Base-by-base conservation (phyloP, 30 jellyfish, hydroid and myxozoan species). In the Pelagia noctiluca region DNA sequence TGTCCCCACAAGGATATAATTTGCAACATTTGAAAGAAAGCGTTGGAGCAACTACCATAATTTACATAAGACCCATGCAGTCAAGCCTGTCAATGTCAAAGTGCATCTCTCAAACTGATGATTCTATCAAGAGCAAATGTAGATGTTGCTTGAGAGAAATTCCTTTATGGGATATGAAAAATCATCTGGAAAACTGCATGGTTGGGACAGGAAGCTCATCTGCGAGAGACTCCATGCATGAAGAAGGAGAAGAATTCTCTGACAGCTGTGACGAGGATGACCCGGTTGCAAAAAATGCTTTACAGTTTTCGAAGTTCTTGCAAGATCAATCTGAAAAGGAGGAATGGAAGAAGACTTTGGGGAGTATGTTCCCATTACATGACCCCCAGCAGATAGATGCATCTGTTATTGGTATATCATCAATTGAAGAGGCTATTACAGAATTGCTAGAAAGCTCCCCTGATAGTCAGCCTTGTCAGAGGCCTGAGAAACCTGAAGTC, bases 1-100 rank as follows among this genome's bases (percentile, higher is more conserved):
- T 69, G 82, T 37, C 82, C 82, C 65, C 82, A 28, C 82, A 69
- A 33, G 82, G 82, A 35, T 69, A 69, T 69, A 69, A 35, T 5
- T 25, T 73, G 62, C 85, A 60, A 16, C 50, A 70, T 25, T 70
- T 70, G 68, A 70, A 70, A 42, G 70, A 70, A 10, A 35, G 36
- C 12, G 67, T 70, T 70, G 38, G 67, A 33, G 83, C 83, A 35
- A 70, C 37, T 70, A 70, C 83, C 32, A 30, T 70, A 2, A 70
- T 70, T 35, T 70, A 70, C 38, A 35, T 70, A 24, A 35, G 83
- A 35, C 83, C 83, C 19, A 47, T 70, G 83, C 67, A 70, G 69
- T 22, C 38, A 33, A 46, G 50, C 50, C 67, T 73, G 60, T 49
- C 85, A 47, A 47, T 73, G 73, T 30, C 71, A 22, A 73, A 47